Conservation (phyloP, 2,888 invertebrate genomes). For the Brenthis ino region DNA sequence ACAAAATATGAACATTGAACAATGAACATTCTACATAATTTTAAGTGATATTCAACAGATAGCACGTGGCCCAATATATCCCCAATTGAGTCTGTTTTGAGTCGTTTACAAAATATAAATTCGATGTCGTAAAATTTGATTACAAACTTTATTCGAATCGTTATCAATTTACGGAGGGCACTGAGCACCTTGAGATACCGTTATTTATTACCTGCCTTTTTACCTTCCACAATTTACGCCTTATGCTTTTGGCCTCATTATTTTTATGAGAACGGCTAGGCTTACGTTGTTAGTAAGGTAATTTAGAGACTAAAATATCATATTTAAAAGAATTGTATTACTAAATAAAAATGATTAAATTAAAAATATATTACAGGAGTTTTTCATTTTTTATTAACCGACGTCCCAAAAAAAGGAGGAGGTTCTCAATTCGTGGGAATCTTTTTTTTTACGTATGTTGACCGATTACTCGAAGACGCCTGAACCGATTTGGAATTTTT, state of each 20-base stretch:
- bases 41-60: neutral
- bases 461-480: too few species aligned
- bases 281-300: too few species aligned
- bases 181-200: conserved; percentile 35
- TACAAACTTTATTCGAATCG: conserved; percentile 37
- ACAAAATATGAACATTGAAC: neutral
- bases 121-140: conserved; percentile 39
- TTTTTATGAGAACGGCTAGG: conserved; percentile 1
- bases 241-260: conserved; percentile 27
- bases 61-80: conserved; percentile 14
- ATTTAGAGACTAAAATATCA: too few species aligned
- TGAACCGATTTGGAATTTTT: too few species aligned
- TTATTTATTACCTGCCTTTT: conserved; percentile 41
- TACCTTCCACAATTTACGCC: conserved; percentile 37
- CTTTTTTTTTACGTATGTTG: too few species aligned
- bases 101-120: conserved; percentile 30
- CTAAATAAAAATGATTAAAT: too few species aligned
- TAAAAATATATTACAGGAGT: too few species aligned
- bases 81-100: conserved; percentile 16
- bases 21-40: neutral
- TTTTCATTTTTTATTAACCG: too few species aligned
- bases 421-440: too few species aligned
- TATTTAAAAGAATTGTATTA: too few species aligned
- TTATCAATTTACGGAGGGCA: conserved; percentile 40
- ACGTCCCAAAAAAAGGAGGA: too few species aligned